Percentiles rank a stretch among this genome's conserved stretches.
These are phyloP conservation scores for Villa cingulata DNA, from an alignment of 2,888 invertebrate species.

Conservation along the genomic window DNA sequence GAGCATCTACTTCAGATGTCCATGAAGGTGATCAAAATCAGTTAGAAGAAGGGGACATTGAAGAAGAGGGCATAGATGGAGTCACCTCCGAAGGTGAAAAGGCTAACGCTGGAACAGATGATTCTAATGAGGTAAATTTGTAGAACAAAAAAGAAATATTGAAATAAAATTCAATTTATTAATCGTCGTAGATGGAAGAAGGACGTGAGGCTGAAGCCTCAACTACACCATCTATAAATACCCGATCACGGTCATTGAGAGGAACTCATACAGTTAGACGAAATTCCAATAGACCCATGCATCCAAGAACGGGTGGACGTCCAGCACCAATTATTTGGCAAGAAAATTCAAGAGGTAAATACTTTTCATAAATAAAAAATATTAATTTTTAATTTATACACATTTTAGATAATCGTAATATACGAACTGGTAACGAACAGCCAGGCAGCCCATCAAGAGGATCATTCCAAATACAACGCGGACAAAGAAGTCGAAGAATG, in stretches of 20 bases:
- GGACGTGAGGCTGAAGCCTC: conserved; percentile 71
- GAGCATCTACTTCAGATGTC: conserved; percentile 38
- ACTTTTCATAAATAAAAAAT: background rate
- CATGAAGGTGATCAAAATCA: conserved; percentile 29
- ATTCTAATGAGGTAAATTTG: conserved; percentile 29
- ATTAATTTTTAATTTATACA: background rate
- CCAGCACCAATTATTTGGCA: conserved; percentile 53
- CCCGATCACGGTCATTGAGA: conserved; percentile 35
- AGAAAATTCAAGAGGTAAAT: conserved; percentile 14
- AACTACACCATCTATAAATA: conserved; percentile 44
- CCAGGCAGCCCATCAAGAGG: conserved; percentile 20
- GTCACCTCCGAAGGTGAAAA: conserved; percentile 53
- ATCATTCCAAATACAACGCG: conserved; percentile 22
- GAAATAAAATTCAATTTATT: background rate
- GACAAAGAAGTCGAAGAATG: conserved; percentile 30
- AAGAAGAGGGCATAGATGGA: conserved; percentile 36
- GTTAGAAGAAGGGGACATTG: conserved; percentile 24
- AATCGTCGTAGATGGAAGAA: conserved; percentile 43
- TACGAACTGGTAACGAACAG: conserved; percentile 17
- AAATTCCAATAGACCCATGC: conserved; percentile 26
- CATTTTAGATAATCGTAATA: conserved; percentile 15
- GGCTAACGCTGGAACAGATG: conserved; percentile 37
- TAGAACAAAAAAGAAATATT: background rate
- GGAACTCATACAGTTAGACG: conserved; percentile 28
- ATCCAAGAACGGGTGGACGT: conserved; percentile 32